Base-by-base conservation (phyloP, 2,797 vertebrate genomes). In the Cyclopterus lumpus region DNA sequence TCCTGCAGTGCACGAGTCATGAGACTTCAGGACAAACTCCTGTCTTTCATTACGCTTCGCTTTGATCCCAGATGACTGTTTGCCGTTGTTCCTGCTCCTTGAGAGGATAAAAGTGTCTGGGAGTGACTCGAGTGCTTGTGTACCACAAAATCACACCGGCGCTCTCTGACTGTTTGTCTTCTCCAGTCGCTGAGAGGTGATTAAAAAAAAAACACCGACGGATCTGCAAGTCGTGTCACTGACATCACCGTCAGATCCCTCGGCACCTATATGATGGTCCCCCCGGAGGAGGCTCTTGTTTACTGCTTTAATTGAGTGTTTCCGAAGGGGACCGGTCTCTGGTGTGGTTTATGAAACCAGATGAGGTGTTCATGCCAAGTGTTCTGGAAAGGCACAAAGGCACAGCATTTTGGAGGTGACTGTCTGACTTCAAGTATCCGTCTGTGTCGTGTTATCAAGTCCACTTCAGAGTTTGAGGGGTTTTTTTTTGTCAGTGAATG, bases 221-320 rank as follows among this genome's bases (percentile, higher is more conserved):
- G 69, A 70, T 49, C 44, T 53, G 22, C 55, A 67, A 71, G 67
- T 68, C 36, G n/a, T 54, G 70, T 60, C 53, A 8, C 2, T 64
- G 71, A 81, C 77, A 38, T 78, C 82, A 54, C 40, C 53, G 34
- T 63, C 54, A 30, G 70, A n/a, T 54, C 61, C 36, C 57, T 72
- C 61, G 5, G 64, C 44, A 72, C 68, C 51, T 63, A 24, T 65
- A 28, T 65, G 62, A 86, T 66, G 75, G 80, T 72, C 60, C 76
- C 68, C 38, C 8, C 66, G 62, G 73, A 82, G 81, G 75, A 84
- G 84, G 67, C 48, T 18, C 2, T 20, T 89, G 81, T 91, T 85
- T 86, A 83, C 79, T 10, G 71, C 68, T 81, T 66, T 83, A 77
- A 87, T 57, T 54, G 65, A 78, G 71, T 79, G 79, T 88, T 91